phyloP scores from a whole-genome alignment of 2,888 invertebrate species.

The Agriopis aurantiaria region DNA sequence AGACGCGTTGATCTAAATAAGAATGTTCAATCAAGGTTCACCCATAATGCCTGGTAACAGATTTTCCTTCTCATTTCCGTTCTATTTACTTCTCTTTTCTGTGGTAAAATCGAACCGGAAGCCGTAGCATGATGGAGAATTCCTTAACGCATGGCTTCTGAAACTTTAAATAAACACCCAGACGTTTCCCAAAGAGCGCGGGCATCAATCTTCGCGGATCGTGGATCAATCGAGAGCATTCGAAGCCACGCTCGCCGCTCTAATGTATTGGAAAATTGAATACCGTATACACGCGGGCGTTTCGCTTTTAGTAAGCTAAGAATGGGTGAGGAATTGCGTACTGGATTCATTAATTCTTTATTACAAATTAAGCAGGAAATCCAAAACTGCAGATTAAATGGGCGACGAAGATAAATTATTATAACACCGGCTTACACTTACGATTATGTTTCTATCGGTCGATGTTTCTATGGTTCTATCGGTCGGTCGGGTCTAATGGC shows the following conservation, averaged over 20 bases:
- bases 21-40: too few relatives aligned
- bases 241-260: constrained; percentile 27
- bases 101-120: background rate
- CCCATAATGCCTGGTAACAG: too few relatives aligned
- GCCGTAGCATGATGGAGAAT: constrained; percentile 15
- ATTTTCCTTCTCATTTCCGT: too few relatives aligned
- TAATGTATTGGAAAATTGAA: constrained; percentile 55
- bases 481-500: too few relatives aligned
- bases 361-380: background rate
- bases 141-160: constrained; percentile 12
- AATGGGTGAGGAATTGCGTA: constrained; percentile 19
- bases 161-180: constrained; percentile 33
- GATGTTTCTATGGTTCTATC: too few relatives aligned
- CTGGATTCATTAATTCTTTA: background rate
- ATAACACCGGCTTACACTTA: too few relatives aligned
- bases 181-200: constrained; percentile 22
- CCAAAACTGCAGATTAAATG: too few relatives aligned
- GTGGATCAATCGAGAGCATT: constrained; percentile 43
- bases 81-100: too few relatives aligned
- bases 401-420: too few relatives aligned
- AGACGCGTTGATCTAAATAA: too few relatives aligned
- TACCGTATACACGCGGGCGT: constrained; percentile 32
- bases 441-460: too few relatives aligned
- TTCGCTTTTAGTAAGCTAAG: constrained; percentile 32
- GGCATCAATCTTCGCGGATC: constrained; percentile 44